Evolutionary conservation across 2,888 invertebrate species (phyloP), one percentile per base, ranked within the genome.

Genomic region (Bugulina stolonifera): DNA sequence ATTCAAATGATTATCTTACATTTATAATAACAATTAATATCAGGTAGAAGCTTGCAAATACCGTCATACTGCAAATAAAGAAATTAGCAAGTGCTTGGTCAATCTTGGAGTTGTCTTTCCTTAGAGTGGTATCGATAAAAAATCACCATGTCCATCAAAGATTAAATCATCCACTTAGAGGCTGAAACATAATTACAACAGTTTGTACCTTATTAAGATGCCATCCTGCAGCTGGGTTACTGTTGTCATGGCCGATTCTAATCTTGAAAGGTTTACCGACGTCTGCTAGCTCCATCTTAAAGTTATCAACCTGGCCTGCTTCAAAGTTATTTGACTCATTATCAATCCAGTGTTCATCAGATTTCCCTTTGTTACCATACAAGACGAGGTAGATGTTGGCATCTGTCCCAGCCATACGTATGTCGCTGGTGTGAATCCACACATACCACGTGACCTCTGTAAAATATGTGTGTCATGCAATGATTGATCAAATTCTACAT

Each of bases 261-360:
- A 85, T 72, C 74, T 85, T 85, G 76, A 81, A 83, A 3, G 82
- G 83, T 29, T 74, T 77, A 1, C 84, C 84, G 32, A 85, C 76
- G 23, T 82, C 82, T 14, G 71, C 74, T 58, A 81, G 77, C 71
- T 81, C 79, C 1, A 83, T 75, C 73, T 82, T 81, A 76, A 85
- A 84, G 69, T 77, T 77, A 75, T 85, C 83, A 69, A 77, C 76
- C 35, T 81, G 76, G 52, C 83, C 84, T 29, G 77, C 73, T 76
- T 85, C 84, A 75, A 85, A 85, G 70, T 77, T 79, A 74, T 84
- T 80, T 5, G 80, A 80, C 73, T 82, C 81, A 76, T 82, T 82
- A 71, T 78, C 77, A 22, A 85, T 76, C 27, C 72, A 64, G 29
- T 83, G 77, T 58, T 83, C 82, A 69, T 84, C 83, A 5, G 83